phyloP scores from a whole-genome alignment of 2,113 vertebrate genomes.

The Lampris incognitus region DNA sequence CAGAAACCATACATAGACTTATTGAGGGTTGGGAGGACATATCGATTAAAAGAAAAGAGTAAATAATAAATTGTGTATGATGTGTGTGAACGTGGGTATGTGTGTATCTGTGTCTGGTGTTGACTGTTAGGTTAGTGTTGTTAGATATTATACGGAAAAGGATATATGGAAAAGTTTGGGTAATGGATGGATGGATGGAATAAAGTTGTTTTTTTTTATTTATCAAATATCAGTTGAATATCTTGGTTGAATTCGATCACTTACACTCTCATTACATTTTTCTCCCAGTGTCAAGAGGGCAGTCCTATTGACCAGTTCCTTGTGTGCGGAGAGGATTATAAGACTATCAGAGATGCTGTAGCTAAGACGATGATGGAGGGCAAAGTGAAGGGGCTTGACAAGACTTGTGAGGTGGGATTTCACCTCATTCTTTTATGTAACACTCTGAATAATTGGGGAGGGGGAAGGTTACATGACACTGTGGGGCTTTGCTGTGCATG shows the following conservation, averaged over 20 bases:
- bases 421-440: accelerated
- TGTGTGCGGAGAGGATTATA: constrained; percentile 85
- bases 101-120: too few species aligned
- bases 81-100: too few species aligned
- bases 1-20: too few species aligned
- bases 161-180: too few species aligned
- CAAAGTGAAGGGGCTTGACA: constrained; percentile 59
- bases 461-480: not conserved
- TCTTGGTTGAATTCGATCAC: not conserved
- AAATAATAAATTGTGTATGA: too few species aligned
- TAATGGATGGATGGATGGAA: too few species aligned
- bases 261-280: not conserved
- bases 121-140: too few species aligned
- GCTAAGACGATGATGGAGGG: constrained; percentile 80
- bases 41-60: too few species aligned
- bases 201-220: not conserved
- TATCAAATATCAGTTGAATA: not conserved
- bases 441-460: not conserved
- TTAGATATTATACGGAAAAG: too few species aligned
- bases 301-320: constrained; percentile 86
- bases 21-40: too few species aligned
- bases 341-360: constrained; percentile 84
- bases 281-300: constrained; percentile 60
- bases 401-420: constrained; percentile 81
- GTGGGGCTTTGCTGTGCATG: not conserved